Evolutionary conservation across 2,888 invertebrate species (phyloP), one percentile per base, ranked within the genome.

Genomic region (Sceliomorpha sp.): DNA sequence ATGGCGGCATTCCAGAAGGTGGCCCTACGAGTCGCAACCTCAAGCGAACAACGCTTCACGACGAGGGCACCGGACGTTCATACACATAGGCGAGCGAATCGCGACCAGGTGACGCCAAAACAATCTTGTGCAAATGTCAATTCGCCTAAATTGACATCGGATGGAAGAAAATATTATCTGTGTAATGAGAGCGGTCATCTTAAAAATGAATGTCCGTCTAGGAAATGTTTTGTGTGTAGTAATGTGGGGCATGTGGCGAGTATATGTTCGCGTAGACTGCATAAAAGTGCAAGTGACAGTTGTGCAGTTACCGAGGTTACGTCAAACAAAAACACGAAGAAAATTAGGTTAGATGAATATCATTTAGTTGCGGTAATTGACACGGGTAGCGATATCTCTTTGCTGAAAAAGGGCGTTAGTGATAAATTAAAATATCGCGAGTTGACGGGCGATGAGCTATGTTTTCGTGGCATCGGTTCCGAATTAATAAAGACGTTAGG

Each of bases 251-350:
- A 14, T 7, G n/a, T 34, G 13, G 14, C 14, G 14, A 14, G 8
- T n/a, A 34, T 14, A 13, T 34, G 13, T 14, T 15, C 34, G 14
- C 13, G 14, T 34, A 34, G n/a, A 34, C 15, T 34, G 7, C 5
- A 34, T 34, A 2, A 3, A 34, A 34, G 15, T 9, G n/a, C n/a
- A n/a, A 34, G 14, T 14, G 14, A 14, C 14, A 34, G 34, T 34
- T 34, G 34, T n/a, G n/a, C n/a, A n/a, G n/a, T n/a, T n/a, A n/a
- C 34, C n/a, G 34, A 34, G 14, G 34, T 34, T 14, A 6, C 34
- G 5, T 14, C 6, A 2, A n/a, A n/a, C n/a, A 34, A 34, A 34
- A 14, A 34, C 15, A 34, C 14, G 2, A 34, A 34, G 14, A 34
- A 34, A 2, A n/a, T 34, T 14, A 13, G 13, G 14, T 14, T 34